Base-by-base conservation (phyloP, 1,140 invertebrate species). In the Hycleus cichorii region DNA sequence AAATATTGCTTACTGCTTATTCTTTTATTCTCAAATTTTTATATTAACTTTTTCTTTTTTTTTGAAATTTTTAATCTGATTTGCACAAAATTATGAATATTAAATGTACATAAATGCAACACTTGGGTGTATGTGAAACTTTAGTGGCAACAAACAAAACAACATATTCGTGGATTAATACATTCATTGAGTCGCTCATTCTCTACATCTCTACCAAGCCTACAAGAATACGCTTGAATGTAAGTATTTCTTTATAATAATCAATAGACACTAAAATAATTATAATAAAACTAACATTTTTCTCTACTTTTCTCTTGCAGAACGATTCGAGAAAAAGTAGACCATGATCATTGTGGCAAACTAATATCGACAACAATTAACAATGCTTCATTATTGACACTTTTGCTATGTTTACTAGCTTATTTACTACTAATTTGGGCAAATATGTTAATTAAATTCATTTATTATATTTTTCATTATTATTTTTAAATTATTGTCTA, bases 331-430 rank as follows among this genome's bases (percentile, higher is more conserved):
- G 39, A 53, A 18, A 45, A 12, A 53, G 39, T 53, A 53, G 26
- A 53, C 51, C 51, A 7, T 6, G 44, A 12, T 53, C 42, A 53
- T 10, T 40, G 12, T 8, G 24, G 50, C 43, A 32, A 7, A 32
- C 7, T 32, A 32, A 32, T 7, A 32, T 45, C 38, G 18, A n/a
- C 40, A 25, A 52, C 50, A 52, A 27, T n/a, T 52, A 52, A 53
- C 51, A 40, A 32, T 32, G 32, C 32, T 32, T 51, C 43, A 32
- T 53, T 53, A 32, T 53, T 53, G 32, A 53, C 51, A 53, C 51
- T 53, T 53, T 53, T 53, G 51, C 51, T 53, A 46, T 27, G 39
- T 24, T 38, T 39, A 42, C 8, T 45, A 53, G 51, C 51, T 46
- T 45, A 42, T 42, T 27, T 53, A 45, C 27, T 46, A 27, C 11